These are phyloP conservation scores for Lottia scabra DNA, from an alignment of 2,888 invertebrate genomes.

Conservation along the genomic window DNA sequence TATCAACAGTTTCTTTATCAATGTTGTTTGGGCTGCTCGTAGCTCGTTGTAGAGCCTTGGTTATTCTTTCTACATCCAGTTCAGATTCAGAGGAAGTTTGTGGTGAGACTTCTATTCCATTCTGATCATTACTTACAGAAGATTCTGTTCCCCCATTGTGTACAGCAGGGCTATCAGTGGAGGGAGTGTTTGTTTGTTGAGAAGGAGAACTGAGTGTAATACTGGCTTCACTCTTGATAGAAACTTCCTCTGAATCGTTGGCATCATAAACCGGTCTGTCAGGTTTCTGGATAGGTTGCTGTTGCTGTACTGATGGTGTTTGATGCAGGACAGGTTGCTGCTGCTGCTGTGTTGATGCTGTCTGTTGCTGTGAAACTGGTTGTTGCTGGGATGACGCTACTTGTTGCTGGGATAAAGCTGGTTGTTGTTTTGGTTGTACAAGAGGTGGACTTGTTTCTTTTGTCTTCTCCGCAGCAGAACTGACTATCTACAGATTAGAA, in stretches of 20 bases:
- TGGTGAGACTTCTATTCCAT: background rate
- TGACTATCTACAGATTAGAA: too few relatives aligned
- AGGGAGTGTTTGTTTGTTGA: slow-evolving; percentile 11
- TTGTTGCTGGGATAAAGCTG: background rate
- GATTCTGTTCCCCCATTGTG: background rate
- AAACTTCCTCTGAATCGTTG: background rate
- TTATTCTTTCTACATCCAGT: slow-evolving; percentile 38
- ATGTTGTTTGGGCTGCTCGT: slow-evolving; percentile 43
- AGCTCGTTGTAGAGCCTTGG: slow-evolving; percentile 43
- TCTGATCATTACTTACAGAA: background rate
- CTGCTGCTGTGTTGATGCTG: background rate
- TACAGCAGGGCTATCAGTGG: background rate
- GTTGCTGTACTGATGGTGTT: background rate
- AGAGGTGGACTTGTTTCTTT: background rate
- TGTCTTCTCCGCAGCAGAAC: background rate
- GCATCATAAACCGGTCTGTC: background rate
- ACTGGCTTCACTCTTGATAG: background rate
- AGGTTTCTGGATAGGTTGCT: background rate
- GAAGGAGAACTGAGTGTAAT: background rate
- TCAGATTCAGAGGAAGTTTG: background rate
- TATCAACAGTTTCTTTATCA: slow-evolving; percentile 40
- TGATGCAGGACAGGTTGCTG: background rate
- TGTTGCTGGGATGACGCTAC: too few relatives aligned
- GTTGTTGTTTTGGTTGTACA: background rate
- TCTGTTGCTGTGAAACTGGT: background rate